Percentiles rank a stretch among this genome's conserved stretches.
phyloP scores from a whole-genome alignment of 2,797 vertebrate species.

The Semotilus atromaculatus region DNA sequence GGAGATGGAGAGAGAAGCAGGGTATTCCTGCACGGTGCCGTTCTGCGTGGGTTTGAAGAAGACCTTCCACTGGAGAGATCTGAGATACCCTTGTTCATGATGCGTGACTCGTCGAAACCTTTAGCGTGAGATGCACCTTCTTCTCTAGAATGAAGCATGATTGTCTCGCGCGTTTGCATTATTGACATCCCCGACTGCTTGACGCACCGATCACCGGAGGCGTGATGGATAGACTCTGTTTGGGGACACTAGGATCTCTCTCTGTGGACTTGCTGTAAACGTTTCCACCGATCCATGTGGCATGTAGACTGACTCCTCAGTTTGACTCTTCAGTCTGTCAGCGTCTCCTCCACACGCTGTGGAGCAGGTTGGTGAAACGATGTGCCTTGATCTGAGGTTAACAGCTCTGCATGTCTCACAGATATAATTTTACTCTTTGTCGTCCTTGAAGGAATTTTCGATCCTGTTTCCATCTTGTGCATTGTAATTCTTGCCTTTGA shows the following conservation, averaged over 20 bases:
- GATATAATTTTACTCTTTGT: constrained; percentile 31
- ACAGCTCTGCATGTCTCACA: constrained; percentile 48
- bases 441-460: constrained; percentile 25
- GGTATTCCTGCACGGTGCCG: constrained; percentile 67
- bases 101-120: constrained; percentile 32
- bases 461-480: background rate
- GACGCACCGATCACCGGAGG: constrained; percentile 63
- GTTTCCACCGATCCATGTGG: constrained; percentile 63
- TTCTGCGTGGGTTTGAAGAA: constrained; percentile 71
- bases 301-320: constrained; percentile 52
- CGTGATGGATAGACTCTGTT: constrained; percentile 69
- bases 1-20: constrained; percentile 57
- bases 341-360: constrained; percentile 51
- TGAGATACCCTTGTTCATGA: constrained; percentile 41
- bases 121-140: constrained; percentile 34
- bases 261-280: constrained; percentile 62
- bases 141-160: constrained; percentile 21
- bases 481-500: constrained; percentile 32
- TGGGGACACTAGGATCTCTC: constrained; percentile 60
- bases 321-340: constrained; percentile 57
- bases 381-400: constrained; percentile 67
- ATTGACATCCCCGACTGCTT: constrained; percentile 59
- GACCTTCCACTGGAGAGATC: constrained; percentile 64
- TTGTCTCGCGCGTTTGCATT: constrained; percentile 30
- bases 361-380: constrained; percentile 60